Evolutionary conservation across 2,797 vertebrate species (phyloP).

Genomic region (Spinus pinus): DNA sequence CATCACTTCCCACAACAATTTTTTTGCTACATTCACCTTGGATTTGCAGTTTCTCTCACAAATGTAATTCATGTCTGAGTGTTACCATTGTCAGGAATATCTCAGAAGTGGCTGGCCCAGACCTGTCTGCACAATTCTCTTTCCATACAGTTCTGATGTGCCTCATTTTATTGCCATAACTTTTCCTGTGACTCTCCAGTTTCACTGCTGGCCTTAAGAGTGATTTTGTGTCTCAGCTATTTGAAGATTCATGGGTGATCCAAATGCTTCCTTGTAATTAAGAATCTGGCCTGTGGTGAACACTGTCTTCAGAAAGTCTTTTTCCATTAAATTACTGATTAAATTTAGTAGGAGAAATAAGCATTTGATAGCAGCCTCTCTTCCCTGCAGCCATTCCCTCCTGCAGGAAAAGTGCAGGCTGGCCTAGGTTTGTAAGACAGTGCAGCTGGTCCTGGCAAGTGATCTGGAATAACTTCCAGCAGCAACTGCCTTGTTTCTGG

Average conservation of each 20-base stretch:
- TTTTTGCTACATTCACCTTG: background rate
- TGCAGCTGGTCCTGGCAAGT: conserved; percentile 31
- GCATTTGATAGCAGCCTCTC: background rate
- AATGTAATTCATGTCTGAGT: background rate
- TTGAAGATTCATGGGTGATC: background rate
- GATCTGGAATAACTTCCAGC: background rate
- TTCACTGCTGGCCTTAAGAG: background rate
- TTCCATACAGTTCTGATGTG: background rate
- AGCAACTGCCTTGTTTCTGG: conserved; percentile 33
- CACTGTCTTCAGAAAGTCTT: background rate
- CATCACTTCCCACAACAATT: background rate
- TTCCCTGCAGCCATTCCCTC: background rate
- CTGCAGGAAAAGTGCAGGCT: background rate
- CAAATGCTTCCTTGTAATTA: background rate
- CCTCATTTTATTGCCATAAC: background rate
- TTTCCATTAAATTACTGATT: background rate
- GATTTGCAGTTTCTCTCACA: background rate
- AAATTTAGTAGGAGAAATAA: background rate
- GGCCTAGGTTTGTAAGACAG: background rate
- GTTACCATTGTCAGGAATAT: background rate
- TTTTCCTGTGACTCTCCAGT: background rate
- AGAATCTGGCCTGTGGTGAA: background rate
- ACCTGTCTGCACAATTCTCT: background rate
- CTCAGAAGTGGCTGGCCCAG: background rate
- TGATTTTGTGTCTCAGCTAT: background rate